phyloP scores from a whole-genome alignment of 1,140 invertebrate species.

The Tetramorium simillimum region DNA sequence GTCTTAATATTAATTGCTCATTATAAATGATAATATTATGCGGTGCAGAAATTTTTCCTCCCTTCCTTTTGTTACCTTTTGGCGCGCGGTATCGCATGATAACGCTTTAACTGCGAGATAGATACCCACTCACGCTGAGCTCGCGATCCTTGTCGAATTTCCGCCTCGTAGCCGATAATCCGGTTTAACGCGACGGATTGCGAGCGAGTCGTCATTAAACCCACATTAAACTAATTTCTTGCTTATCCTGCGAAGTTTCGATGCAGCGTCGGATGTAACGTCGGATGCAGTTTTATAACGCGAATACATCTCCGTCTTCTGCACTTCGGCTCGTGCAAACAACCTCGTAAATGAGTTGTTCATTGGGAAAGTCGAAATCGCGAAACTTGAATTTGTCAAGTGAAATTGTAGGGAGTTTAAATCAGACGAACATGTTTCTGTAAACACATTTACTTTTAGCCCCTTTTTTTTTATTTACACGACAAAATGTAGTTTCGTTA shows the following conservation, averaged over 20 bases:
- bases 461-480: not conserved
- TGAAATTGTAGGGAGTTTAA: not conserved
- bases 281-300: conserved; percentile 36
- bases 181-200: conserved; percentile 8
- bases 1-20: not conserved
- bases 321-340: conserved; percentile 29
- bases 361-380: conserved; percentile 26
- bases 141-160: conserved; percentile 30
- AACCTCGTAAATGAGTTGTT: conserved; percentile 29
- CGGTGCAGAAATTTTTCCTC: not conserved
- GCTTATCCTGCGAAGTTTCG: conserved; percentile 43
- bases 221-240: conserved; percentile 46
- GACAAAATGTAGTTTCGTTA: not conserved
- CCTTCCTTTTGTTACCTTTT: not conserved
- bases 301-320: not conserved
- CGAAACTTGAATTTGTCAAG: conserved; percentile 27
- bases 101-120: not conserved
- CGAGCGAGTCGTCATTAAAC: conserved; percentile 29
- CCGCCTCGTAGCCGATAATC: conserved; percentile 18
- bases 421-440: not conserved
- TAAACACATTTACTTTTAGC: not conserved
- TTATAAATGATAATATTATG: not conserved
- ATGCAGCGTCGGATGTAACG: not conserved
- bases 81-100: too few relatives aligned
- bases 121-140: not conserved